Conservation (phyloP, 2,888 invertebrate species). For the Lamellibrachia columna region DNA sequence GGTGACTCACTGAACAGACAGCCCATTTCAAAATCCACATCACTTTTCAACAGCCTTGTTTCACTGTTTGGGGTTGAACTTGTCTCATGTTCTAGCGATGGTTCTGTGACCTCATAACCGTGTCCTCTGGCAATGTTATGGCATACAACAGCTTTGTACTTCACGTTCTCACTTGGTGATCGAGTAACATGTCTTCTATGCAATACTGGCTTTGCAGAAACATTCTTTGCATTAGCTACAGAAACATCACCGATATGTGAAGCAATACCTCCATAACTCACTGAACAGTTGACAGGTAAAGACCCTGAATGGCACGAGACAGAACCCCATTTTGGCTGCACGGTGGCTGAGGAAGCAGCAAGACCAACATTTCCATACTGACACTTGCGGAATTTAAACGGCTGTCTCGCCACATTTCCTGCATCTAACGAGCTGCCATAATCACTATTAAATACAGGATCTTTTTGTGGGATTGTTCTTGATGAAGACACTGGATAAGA, state of each 20-base stretch:
- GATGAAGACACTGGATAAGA: not conserved
- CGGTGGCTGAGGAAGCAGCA: not conserved
- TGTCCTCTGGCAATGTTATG: not conserved
- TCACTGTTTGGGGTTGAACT: not conserved
- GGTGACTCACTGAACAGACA: not conserved
- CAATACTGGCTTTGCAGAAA: conserved; percentile 5
- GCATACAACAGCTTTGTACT: not conserved
- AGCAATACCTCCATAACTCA: not conserved
- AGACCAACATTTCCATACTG: not conserved
- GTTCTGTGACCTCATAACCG: not conserved
- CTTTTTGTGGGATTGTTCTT: not conserved
- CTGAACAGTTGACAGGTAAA: not conserved
- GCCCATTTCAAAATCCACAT: not conserved
- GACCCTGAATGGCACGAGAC: not conserved
- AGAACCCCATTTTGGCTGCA: not conserved
- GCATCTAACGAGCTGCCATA: not conserved
- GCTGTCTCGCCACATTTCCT: not conserved
- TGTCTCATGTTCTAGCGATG: not conserved
- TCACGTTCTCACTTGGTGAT: not conserved
- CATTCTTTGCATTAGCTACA: not conserved
- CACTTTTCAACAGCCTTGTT: not conserved
- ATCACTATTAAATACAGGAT: not conserved
- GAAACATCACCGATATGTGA: not conserved
- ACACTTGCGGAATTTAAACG: not conserved
- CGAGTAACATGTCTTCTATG: not conserved